Percentiles rank a stretch among this genome's conserved stretches.
Conservation (phyloP, 2,888 invertebrate genomes). For the Seira ritae region DNA sequence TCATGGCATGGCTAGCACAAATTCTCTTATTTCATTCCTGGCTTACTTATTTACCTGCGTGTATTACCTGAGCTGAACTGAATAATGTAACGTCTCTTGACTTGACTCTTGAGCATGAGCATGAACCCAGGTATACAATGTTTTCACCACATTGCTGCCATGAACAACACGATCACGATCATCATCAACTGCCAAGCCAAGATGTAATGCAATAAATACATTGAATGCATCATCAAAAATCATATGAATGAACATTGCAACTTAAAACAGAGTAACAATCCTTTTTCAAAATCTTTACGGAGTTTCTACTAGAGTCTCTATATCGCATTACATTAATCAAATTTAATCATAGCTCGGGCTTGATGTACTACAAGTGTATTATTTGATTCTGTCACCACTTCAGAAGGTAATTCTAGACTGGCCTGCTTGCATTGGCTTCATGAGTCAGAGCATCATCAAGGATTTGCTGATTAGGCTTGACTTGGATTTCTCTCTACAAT, state of each 20-base stretch:
- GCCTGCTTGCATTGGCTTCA: too few relatives aligned
- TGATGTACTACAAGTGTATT: background rate
- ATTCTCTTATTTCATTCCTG: too few relatives aligned
- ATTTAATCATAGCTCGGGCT: too few relatives aligned
- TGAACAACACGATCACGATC: too few relatives aligned
- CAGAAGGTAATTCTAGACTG: too few relatives aligned
- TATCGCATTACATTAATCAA: too few relatives aligned
- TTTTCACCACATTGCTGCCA: slow-evolving; percentile 3
- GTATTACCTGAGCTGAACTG: background rate
- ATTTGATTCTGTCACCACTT: too few relatives aligned
- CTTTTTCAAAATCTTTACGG: too few relatives aligned
- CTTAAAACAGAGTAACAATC: background rate
- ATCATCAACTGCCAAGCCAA: background rate
- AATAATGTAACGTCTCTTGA: slow-evolving; percentile 2
- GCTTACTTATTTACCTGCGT: too few relatives aligned
- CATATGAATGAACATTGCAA: background rate
- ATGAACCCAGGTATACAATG: background rate
- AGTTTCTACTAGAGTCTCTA: too few relatives aligned
- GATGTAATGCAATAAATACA: background rate
- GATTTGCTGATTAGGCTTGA: background rate
- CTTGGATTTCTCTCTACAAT: background rate
- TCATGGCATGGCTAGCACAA: background rate
- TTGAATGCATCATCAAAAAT: slow-evolving; percentile 2
- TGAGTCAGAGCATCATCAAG: background rate
- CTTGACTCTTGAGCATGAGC: background rate